Base-by-base conservation (phyloP, 2,888 invertebrate genomes). In the Drosophila colorata region DNA sequence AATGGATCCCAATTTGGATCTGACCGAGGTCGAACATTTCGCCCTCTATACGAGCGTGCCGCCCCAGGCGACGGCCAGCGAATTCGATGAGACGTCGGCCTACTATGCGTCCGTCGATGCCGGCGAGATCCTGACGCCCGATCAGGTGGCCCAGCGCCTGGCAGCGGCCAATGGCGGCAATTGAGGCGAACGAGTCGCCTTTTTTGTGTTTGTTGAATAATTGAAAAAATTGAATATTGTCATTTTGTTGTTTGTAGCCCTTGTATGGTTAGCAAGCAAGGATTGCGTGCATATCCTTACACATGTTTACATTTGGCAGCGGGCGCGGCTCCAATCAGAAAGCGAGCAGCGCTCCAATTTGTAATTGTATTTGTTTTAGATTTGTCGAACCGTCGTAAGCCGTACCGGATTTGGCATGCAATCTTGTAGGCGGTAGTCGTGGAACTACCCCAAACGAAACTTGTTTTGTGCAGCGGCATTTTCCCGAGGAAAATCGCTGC, bases 1-100 rank as follows among this genome's bases (percentile, higher is more conserved):
- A 53, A 87, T 92, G 28, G 93, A 93, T 84, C 91, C 92, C 41
- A 94, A 95, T 61, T 91, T 95, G 43, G 97, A 96, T 79, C 92
- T 97, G 31, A 97, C 97, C 0, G 97, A 97, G 79, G 97, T 97
- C 0, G 97, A 97, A 87, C 96, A 97, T 90, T 97, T 96, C 91
- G 97, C 97, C 33, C 91, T 97, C 65, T 97, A 97, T 82, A 97
- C 97, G 84, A 95, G 96, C 56, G 94, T 97, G 90, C 97, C 97
- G 11, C 97, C 97, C 1, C 96, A 95, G 90, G 97, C 97, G 18
- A 97, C 97, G 0, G 95, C 94, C 25, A 97, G 97, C 9, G 97
- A 97, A 91, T 97, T 97, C 89, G 97, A 97, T 78, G 97, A 97
- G 84, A 95, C 95, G 88, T 97, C 97, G 44, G 96, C 96, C 91